These are phyloP conservation scores for Lycodopsis pacificus DNA, from an alignment of 2,797 vertebrate genomes.

Conservation along the genomic window DNA sequence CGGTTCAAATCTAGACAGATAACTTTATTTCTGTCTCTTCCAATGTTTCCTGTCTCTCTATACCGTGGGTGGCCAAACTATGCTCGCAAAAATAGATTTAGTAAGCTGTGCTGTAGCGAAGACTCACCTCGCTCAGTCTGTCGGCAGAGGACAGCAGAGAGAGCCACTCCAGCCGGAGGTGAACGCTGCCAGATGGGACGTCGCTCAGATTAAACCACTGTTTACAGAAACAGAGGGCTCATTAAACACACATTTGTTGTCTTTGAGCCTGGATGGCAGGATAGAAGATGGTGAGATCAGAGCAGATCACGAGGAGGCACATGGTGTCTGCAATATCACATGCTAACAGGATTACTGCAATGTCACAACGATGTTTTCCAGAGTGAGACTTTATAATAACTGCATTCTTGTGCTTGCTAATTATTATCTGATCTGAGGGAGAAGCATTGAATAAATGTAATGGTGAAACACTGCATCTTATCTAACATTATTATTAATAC, in stretches of 20 bases:
- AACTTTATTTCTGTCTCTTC: too few species aligned
- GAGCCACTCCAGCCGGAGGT: constrained; percentile 93
- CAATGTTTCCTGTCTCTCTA: background rate
- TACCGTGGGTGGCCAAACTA: too few species aligned
- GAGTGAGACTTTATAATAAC: constrained; percentile 19
- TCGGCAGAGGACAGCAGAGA: constrained; percentile 88
- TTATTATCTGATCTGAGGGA: constrained; percentile 5
- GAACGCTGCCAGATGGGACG: constrained; percentile 88
- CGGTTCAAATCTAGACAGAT: too few species aligned
- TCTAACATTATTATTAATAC: constrained; percentile 37
- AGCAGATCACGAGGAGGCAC: constrained; percentile 68
- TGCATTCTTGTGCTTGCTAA: constrained; percentile 7
- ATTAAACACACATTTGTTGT: constrained; percentile 38
- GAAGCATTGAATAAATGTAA: background rate
- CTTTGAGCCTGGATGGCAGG: constrained; percentile 13
- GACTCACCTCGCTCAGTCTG: constrained; percentile 88
- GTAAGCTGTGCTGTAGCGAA: background rate
- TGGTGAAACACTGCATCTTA: background rate
- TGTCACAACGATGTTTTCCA: constrained; percentile 22
- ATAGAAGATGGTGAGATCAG: constrained; percentile 21
- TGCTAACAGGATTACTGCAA: constrained; percentile 57
- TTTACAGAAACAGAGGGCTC: constrained; percentile 33
- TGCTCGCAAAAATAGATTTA: background rate
- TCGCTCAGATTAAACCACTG: constrained; percentile 93
- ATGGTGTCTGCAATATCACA: constrained; percentile 55